phyloP scores from a whole-genome alignment of 2,888 invertebrate species.

The Rhamnusium bicolor region DNA sequence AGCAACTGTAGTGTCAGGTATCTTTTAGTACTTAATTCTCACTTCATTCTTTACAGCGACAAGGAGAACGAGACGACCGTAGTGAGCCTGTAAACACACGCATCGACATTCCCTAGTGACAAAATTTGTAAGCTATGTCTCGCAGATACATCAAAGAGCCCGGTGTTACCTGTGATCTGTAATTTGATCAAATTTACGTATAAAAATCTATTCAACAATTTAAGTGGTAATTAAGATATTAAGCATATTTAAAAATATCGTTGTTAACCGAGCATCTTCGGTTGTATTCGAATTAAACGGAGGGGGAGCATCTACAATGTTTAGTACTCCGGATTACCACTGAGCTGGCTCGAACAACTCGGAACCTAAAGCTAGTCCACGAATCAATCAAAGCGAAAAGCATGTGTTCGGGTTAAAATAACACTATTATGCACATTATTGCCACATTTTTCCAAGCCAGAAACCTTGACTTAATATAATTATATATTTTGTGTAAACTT shows the following conservation, averaged over 20 bases:
- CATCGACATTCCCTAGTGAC: constrained; percentile 21
- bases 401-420: constrained; percentile 30
- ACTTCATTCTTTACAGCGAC: no score
- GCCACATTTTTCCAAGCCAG: constrained; percentile 3
- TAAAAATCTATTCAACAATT: constrained; percentile 25
- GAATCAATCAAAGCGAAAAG: constrained; percentile 33
- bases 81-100: background rate
- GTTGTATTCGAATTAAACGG: constrained; percentile 24
- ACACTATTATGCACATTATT: constrained; percentile 17
- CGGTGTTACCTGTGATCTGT: constrained; percentile 1
- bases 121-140: constrained; percentile 1
- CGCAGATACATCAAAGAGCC: background rate
- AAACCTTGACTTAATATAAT: constrained; percentile 14
- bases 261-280: constrained; percentile 20
- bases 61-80: background rate
- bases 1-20: background rate
- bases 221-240: constrained; percentile 26
- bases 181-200: constrained; percentile 14
- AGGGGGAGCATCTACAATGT: constrained; percentile 21
- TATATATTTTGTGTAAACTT: constrained; percentile 17
- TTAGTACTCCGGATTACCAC: constrained; percentile 21
- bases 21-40: background rate
- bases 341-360: constrained; percentile 23
- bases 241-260: constrained; percentile 23
- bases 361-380: constrained; percentile 24